Evolutionary conservation across 2,888 invertebrate genomes (phyloP).

Genomic region (Ennomos quercinarius): DNA sequence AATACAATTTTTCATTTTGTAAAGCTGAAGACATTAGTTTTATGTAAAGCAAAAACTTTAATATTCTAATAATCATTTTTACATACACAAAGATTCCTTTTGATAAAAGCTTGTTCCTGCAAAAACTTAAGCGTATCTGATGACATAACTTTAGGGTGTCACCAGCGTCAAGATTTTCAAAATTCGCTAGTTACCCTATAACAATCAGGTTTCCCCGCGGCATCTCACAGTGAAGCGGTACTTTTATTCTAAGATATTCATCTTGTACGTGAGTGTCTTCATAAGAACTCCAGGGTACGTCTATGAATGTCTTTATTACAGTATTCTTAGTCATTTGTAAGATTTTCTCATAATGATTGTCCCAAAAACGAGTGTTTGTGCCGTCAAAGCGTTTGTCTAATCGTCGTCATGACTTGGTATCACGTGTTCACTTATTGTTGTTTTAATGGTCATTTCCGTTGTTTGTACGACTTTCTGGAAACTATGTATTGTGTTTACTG

Average conservation of each 20-base stretch:
- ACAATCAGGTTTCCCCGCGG: slow-evolving; percentile 73
- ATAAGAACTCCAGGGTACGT: slow-evolving; percentile 79
- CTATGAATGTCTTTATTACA: slow-evolving; percentile 85
- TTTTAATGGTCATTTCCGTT: slow-evolving; percentile 45
- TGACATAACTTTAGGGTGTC: slow-evolving; percentile 35
- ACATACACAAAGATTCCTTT: slow-evolving; percentile 14
- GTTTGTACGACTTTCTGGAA: slow-evolving; percentile 41
- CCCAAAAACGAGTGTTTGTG: slow-evolving; percentile 81
- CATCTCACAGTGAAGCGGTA: slow-evolving; percentile 78
- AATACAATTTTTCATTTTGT: background rate
- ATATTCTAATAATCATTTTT: slow-evolving; percentile 15
- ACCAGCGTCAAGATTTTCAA: slow-evolving; percentile 40
- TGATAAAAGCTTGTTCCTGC: slow-evolving; percentile 7
- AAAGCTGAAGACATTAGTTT: too few species aligned
- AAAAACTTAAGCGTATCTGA: slow-evolving; percentile 6
- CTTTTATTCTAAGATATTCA: slow-evolving; percentile 83
- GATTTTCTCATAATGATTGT: slow-evolving; percentile 86
- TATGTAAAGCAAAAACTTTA: background rate
- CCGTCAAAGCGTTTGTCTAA: slow-evolving; percentile 84
- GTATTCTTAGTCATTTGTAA: slow-evolving; percentile 82
- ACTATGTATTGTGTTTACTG: slow-evolving; percentile 29
- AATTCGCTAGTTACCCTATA: slow-evolving; percentile 61
- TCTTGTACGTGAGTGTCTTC: slow-evolving; percentile 83
- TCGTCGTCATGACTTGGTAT: slow-evolving; percentile 71
- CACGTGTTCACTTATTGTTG: slow-evolving; percentile 61